Percentiles rank a stretch among this genome's conserved stretches.
Evolutionary conservation across 2,797 vertebrate genomes (phyloP).

Genomic region (Pseudochirops cupreus): DNA sequence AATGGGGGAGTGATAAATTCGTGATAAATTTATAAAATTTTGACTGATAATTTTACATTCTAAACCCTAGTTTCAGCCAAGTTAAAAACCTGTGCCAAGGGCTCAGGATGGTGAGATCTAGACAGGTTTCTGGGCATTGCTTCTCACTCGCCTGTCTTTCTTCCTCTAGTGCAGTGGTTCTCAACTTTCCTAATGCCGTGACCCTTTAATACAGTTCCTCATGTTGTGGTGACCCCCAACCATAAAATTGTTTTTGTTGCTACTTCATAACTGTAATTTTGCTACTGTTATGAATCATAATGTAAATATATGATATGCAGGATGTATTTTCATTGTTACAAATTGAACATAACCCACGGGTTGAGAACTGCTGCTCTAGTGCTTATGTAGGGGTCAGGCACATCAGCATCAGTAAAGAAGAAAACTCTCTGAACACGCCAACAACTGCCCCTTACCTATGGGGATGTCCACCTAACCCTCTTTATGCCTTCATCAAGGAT

Average conservation of each 20-base stretch:
- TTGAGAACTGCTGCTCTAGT: neutral
- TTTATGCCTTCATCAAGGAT: neutral
- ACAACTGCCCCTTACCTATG: neutral
- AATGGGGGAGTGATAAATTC: neutral
- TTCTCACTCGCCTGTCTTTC: neutral
- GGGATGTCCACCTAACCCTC: neutral
- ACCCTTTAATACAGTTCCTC: no score
- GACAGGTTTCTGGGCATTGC: neutral
- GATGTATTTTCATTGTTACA: no score
- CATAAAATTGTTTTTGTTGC: no score
- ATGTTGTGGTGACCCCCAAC: no score
- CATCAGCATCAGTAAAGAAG: neutral
- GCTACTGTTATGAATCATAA: no score
- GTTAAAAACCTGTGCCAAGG: neutral
- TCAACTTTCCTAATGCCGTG: no score
- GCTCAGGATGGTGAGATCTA: neutral
- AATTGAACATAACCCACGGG: no score
- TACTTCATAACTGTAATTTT: no score
- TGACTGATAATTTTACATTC: neutral
- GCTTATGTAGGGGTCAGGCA: neutral
- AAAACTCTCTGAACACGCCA: neutral
- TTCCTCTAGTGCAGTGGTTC: neutral
- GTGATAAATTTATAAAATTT: neutral
- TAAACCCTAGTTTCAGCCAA: neutral
- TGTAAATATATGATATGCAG: no score